phyloP scores from a whole-genome alignment of 2,113 vertebrate genomes.

The Scomber japonicus region DNA sequence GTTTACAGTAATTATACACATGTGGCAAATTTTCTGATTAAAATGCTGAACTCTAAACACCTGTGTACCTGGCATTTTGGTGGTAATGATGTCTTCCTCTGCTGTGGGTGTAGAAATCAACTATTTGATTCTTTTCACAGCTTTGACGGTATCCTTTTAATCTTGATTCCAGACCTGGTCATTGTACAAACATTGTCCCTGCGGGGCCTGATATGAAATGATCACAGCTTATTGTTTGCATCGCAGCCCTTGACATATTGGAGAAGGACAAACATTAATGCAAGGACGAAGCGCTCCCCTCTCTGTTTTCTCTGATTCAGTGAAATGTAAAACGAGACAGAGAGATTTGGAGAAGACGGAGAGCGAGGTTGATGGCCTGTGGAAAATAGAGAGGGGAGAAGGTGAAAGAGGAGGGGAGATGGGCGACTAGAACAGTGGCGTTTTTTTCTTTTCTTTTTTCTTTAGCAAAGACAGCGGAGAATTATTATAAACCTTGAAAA shows the following conservation, averaged over 20 bases:
- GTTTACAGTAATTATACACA: slow-evolving; percentile 33
- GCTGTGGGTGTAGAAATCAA: neutral
- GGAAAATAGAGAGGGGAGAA: slow-evolving; percentile 41
- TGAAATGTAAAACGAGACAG: slow-evolving; percentile 68
- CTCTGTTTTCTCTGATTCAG: slow-evolving; percentile 75
- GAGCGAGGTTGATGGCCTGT: slow-evolving; percentile 52
- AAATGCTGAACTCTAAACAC: slow-evolving; percentile 15
- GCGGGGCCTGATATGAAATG: slow-evolving; percentile 44
- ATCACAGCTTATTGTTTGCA: slow-evolving; percentile 60
- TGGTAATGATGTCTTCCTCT: neutral
- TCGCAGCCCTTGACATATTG: slow-evolving; percentile 44
- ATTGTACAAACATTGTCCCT: slow-evolving; percentile 8
- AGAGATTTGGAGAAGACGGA: slow-evolving; percentile 27
- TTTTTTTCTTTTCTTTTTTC: no score
- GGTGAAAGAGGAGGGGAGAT: slow-evolving; percentile 13
- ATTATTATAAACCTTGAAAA: slow-evolving; percentile 18
- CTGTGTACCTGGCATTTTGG: slow-evolving; percentile 7
- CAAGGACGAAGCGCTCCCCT: slow-evolving; percentile 55
- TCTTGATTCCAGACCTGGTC: slow-evolving; percentile 49
- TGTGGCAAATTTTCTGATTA: neutral
- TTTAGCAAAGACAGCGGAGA: slow-evolving; percentile 5
- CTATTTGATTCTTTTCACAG: neutral
- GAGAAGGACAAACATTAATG: slow-evolving; percentile 65
- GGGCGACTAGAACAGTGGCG: no score
- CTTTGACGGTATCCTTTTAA: slow-evolving; percentile 31